phyloP scores from a whole-genome alignment of 2,888 invertebrate genomes.

The Drosophila melanosoma region DNA sequence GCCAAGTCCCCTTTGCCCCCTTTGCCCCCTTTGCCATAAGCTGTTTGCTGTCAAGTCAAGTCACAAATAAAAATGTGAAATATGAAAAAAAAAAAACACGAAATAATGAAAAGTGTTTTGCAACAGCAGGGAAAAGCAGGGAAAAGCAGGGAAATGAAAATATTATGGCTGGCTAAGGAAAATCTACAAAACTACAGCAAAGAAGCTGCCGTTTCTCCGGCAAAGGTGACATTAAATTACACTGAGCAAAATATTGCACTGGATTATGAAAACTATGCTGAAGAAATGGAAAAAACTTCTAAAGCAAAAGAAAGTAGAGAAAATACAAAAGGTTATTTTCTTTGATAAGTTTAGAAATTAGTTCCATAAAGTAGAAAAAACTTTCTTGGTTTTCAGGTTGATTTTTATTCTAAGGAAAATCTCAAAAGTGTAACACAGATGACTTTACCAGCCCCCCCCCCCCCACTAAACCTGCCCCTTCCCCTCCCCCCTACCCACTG shows the following conservation, averaged over 20 bases:
- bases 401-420: neutral
- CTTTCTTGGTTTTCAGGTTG: neutral
- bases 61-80: conserved; percentile 70
- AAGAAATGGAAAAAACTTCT: neutral
- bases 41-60: conserved; percentile 19
- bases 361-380: neutral
- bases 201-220: conserved; percentile 14
- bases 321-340: neutral
- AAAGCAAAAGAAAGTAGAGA: neutral
- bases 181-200: conserved; percentile 30
- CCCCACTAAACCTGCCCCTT: neutral
- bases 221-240: conserved; percentile 56
- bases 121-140: conserved; percentile 24
- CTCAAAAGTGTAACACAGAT: conserved; percentile 12
- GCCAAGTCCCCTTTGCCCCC: conserved; percentile 1
- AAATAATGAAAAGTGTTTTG: conserved; percentile 79
- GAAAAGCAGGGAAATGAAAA: conserved; percentile 64
- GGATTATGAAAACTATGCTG: neutral
- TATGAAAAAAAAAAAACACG: conserved; percentile 65
- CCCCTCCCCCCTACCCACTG: neutral
- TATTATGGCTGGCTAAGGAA: conserved; percentile 66
- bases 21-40: neutral
- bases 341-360: neutral
- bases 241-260: neutral
- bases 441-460: conserved; percentile 7